These are phyloP conservation scores for Lysandra bellargus DNA, from an alignment of 2,888 invertebrate species.

Conservation along the genomic window DNA sequence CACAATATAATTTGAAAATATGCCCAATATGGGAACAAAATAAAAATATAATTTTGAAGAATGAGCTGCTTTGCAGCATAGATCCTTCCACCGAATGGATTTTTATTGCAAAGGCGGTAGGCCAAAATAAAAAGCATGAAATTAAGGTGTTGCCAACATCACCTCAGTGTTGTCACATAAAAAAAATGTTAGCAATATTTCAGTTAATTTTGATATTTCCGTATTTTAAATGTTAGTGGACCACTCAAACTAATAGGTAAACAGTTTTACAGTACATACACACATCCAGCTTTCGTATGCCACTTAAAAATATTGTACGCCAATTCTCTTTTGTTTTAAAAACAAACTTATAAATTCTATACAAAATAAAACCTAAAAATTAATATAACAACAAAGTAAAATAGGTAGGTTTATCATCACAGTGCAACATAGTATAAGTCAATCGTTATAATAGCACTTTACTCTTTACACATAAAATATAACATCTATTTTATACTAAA, in stretches of 20 bases:
- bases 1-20: not conserved
- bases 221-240: not conserved
- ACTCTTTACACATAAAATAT: constrained; percentile 22
- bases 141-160: not conserved
- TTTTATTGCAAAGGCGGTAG: not conserved
- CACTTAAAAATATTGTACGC: not conserved
- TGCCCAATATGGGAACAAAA: not conserved
- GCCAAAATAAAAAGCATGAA: not conserved
- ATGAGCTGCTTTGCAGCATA: not conserved
- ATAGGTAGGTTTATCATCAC: constrained; percentile 60
- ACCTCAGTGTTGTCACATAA: not conserved
- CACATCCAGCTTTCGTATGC: not conserved
- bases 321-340: constrained; percentile 4
- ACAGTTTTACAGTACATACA: not conserved
- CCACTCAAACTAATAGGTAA: not conserved
- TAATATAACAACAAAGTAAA: constrained; percentile 50
- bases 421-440: constrained; percentile 49
- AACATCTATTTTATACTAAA: constrained; percentile 24
- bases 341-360: constrained; percentile 5
- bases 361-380: constrained; percentile 16
- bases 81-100: not conserved
- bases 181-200: not conserved
- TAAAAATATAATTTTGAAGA: not conserved
- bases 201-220: not conserved
- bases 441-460: constrained; percentile 40